Base-by-base conservation (phyloP, 2,113 vertebrate genomes). In the Otolemur garnettii region DNA sequence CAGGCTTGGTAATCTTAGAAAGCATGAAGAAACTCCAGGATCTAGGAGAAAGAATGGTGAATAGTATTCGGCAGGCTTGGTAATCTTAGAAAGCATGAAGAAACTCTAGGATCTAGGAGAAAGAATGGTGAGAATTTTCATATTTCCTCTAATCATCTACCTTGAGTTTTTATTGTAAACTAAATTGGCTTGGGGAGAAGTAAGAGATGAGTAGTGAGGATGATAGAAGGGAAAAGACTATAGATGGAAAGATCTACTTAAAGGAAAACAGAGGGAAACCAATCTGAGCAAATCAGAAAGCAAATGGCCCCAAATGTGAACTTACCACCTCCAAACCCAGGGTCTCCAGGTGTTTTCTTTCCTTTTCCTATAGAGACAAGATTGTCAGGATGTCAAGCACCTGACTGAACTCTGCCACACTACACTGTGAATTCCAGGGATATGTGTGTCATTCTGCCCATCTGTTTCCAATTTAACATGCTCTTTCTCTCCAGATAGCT, bases 391-490 rank as follows among this genome's bases (percentile, higher is more conserved):
- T 85, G 83, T 98, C 95, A 98, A 94, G 94, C 75, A 98, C 91
- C 95, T 98, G 90, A 96, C 7, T 94, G 98, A 96, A 96, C 89
- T 79, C 85, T 85, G 84, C 80, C 11, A 18, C 57, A 53, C 79
- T 74, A 83, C 66, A 38, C 55, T 88, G 88, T 96, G 71, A 78
- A 97, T 97, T 97, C 93, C 95, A 79, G 78, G 69, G 72, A 74
- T 90, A 11, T 85, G 95, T 87, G 91, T 71, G 74, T 93, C 89
- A 96, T 95, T 91, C n/a, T 55, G 15, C 35, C 24, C 71, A 97
- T 94, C 78, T 97, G 93, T 96, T 98, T 98, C 81, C 68, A 97
- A 96, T 98, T 98, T 94, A 94, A 82, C 75, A 38, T 60, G 95
- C 77, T 96, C 33, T 74, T 96, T 97, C 93, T 83, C 92, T 97